A percentile compares a stretch with the other conserved stretches of the same genome.
These are phyloP conservation scores for Rhagium mordax DNA, from an alignment of 2,888 invertebrate species.

Conservation along the genomic window DNA sequence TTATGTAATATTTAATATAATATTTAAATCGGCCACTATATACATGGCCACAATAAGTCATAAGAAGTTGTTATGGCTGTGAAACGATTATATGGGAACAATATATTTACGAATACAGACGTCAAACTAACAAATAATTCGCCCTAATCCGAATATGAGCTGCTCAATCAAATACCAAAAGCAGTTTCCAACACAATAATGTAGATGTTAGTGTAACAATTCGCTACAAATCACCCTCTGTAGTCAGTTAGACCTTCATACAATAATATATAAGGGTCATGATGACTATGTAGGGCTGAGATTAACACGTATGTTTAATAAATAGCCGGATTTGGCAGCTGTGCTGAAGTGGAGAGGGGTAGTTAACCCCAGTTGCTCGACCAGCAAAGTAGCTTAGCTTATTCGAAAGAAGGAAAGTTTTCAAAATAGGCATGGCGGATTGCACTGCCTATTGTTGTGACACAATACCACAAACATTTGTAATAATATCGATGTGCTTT, in stretches of 20 bases:
- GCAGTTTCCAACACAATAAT: slow-evolving; percentile 66
- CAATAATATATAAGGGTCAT: slow-evolving; percentile 43
- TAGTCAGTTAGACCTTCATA: slow-evolving; percentile 20
- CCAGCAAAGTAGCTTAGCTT: slow-evolving; percentile 33
- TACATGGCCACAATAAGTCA: neutral
- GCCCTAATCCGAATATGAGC: slow-evolving; percentile 63
- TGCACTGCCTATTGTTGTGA: slow-evolving; percentile 66
- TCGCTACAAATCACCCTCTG: slow-evolving; percentile 62
- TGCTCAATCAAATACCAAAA: slow-evolving; percentile 68
- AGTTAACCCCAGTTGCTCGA: slow-evolving; percentile 60
- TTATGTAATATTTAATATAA: neutral
- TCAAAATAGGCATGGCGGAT: slow-evolving; percentile 49
- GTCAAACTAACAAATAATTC: slow-evolving; percentile 57
- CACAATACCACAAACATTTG: slow-evolving; percentile 70
- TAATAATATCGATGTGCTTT: slow-evolving; percentile 72
- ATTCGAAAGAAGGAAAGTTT: neutral
- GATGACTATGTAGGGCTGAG: slow-evolving; percentile 60
- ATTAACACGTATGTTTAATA: slow-evolving; percentile 72
- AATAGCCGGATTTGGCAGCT: slow-evolving; percentile 71
- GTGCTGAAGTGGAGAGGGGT: slow-evolving; percentile 65
- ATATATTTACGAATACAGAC: slow-evolving; percentile 45
- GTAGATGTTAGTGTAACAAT: slow-evolving; percentile 68
- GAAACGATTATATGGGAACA: neutral
- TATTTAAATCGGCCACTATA: neutral
- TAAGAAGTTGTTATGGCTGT: neutral